A percentile compares a stretch with the other conserved stretches of the same genome.
Conservation (phyloP, 2,888 invertebrate species). For the Cephonodes hylas region DNA sequence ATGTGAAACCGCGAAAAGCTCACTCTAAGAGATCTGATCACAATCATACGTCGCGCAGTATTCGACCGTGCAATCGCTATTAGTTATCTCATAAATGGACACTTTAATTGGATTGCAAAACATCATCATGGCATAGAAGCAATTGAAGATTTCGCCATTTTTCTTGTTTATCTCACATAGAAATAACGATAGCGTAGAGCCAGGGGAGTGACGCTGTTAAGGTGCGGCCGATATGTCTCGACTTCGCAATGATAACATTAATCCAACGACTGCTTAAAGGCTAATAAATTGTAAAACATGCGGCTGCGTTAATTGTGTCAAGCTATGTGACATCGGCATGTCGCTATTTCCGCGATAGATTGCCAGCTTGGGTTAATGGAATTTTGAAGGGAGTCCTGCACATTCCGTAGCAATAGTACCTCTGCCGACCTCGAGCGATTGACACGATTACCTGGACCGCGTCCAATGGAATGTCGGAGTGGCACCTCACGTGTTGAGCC, state of each 20-base stretch:
- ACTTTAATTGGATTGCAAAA: not conserved
- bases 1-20: constrained; percentile 33
- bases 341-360: not conserved
- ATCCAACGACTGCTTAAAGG: constrained; percentile 1
- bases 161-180: not conserved
- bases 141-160: not conserved
- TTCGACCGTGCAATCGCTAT: not conserved
- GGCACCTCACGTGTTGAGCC: constrained; percentile 40
- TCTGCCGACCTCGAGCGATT: constrained; percentile 23
- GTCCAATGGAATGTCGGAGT: constrained; percentile 65
- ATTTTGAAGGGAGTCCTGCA: not conserved
- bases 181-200: not conserved
- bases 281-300: not conserved
- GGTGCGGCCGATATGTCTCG: constrained; percentile 1
- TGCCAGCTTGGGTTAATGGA: not conserved
- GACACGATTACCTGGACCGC: constrained; percentile 62
- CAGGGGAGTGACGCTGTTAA: not conserved
- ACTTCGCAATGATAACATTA: constrained; percentile 4
- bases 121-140: not conserved
- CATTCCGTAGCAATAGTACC: constrained; percentile 5
- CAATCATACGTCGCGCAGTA: not conserved
- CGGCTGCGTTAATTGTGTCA: not conserved
- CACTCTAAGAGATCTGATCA: constrained; percentile 6
- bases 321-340: not conserved
- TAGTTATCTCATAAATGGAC: not conserved